phyloP scores from a whole-genome alignment of 35 echinoderm and acorn worm species.

The Heliocidaris erythrogramma region DNA sequence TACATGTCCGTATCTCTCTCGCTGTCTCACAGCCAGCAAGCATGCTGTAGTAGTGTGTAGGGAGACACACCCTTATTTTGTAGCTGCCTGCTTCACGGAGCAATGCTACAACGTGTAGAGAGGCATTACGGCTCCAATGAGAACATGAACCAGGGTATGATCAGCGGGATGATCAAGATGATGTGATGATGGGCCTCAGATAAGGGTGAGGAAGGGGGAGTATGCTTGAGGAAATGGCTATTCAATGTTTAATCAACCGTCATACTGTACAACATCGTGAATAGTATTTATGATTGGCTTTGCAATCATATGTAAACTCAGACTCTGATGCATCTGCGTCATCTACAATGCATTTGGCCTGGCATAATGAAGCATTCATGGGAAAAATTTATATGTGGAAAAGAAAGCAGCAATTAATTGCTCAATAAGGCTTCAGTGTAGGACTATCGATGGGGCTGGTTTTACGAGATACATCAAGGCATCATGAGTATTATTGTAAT shows the following conservation, averaged over 20 bases:
- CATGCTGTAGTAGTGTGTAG: not conserved
- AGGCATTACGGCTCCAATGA: not conserved
- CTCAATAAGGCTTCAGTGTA: not conserved
- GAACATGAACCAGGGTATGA: not conserved
- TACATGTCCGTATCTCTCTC: not conserved
- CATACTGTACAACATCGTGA: not conserved
- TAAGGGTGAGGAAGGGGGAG: not conserved
- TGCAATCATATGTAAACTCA: not conserved
- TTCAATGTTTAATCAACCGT: not conserved
- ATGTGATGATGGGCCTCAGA: not conserved
- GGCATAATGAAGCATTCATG: not conserved
- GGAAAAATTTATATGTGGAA: not conserved
- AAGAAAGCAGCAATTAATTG: not conserved
- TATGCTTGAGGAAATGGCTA: not conserved
- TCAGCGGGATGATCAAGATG: not conserved
- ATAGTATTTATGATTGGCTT: not conserved
- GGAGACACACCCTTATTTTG: constrained; percentile 9
- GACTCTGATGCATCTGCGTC: not conserved
- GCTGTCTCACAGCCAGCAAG: not conserved
- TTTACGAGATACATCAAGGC: not conserved
- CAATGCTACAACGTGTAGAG: not conserved
- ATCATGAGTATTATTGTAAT: not conserved
- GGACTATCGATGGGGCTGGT: not conserved
- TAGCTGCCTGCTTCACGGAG: not conserved
- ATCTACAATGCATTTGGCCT: not conserved